These are phyloP conservation scores for Eubasilissa splendida DNA, from an alignment of 2,888 invertebrate species.

Conservation along the genomic window DNA sequence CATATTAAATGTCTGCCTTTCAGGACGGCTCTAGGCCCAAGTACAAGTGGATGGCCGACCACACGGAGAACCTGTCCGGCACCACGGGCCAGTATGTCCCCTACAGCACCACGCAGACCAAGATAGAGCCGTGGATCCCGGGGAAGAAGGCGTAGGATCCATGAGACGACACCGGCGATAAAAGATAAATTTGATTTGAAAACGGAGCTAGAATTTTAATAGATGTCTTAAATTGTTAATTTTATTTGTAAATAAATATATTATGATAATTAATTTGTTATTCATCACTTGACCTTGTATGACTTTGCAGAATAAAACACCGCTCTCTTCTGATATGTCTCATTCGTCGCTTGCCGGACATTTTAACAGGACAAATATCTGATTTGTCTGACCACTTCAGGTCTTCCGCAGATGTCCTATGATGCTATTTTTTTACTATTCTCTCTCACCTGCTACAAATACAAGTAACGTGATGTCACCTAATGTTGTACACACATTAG, in stretches of 20 bases:
- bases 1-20: not conserved
- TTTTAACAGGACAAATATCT: no score
- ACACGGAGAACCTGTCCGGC: constrained; percentile 89
- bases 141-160: constrained; percentile 59
- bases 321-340: no score
- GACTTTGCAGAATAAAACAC: no score
- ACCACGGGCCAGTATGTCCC: constrained; percentile 88
- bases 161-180: not conserved
- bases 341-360: no score
- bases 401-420: no score
- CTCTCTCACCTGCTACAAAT: no score
- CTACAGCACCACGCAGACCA: constrained; percentile 90
- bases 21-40: constrained; percentile 82
- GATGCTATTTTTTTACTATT: no score
- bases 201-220: not conserved
- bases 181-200: not conserved
- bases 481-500: no score
- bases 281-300: not conserved
- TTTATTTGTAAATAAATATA: constrained; percentile 26
- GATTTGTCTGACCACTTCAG: no score
- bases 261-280: not conserved
- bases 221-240: constrained; percentile 19
- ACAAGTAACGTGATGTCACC: no score
- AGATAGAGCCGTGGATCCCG: constrained; percentile 90
- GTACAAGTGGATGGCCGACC: constrained; percentile 90